These are phyloP conservation scores for Tridacna crocea DNA, from an alignment of 2,888 invertebrate genomes.

Conservation along the genomic window DNA sequence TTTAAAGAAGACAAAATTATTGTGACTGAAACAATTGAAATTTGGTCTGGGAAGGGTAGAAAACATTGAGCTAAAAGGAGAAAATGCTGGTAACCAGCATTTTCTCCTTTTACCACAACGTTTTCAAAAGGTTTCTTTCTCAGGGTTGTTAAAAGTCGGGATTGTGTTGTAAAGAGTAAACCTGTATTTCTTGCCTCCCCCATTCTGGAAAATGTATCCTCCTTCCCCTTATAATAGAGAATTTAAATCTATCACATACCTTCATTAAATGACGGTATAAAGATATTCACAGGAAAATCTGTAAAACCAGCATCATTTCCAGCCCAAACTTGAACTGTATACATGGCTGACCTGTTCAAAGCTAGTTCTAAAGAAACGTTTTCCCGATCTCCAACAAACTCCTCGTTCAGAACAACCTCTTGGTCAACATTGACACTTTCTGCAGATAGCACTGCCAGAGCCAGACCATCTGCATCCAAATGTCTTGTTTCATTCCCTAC, in stretches of 20 bases:
- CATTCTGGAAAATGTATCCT: no score
- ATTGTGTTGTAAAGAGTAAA: no score
- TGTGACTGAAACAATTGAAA: no score
- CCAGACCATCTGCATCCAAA: not conserved
- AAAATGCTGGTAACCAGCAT: no score
- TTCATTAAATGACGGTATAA: not conserved
- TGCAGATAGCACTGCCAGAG: not conserved
- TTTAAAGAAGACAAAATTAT: no score
- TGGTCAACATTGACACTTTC: not conserved
- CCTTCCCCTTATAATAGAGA: no score
- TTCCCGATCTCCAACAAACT: not conserved
- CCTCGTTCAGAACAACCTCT: not conserved
- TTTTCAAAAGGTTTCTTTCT: no score
- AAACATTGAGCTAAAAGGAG: no score
- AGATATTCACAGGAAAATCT: not conserved
- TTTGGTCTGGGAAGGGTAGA: no score
- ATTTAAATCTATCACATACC: not conserved
- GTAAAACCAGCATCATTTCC: slow-evolving; percentile 16
- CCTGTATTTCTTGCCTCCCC: no score
- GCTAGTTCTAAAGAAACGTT: not conserved
- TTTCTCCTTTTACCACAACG: no score
- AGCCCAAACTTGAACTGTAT: slow-evolving; percentile 10
- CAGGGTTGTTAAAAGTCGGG: no score
- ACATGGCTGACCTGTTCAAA: not conserved
- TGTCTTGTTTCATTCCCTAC: not conserved